Evolutionary conservation across 2,113 vertebrate genomes (phyloP), one percentile per base, ranked within the genome.

Genomic region (Callopanchax toddi): DNA sequence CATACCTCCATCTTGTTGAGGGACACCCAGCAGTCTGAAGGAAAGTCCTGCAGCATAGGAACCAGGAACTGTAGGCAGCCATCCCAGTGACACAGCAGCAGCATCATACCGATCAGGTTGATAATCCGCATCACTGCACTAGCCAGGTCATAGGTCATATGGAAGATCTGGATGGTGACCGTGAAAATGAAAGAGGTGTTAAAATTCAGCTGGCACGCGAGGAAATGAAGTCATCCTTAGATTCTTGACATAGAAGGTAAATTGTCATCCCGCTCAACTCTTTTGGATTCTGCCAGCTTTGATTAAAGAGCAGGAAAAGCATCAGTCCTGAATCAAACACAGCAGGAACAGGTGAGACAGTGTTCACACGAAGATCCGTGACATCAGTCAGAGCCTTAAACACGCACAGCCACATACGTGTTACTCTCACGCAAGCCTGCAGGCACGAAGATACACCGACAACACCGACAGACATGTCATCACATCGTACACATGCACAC

Each of bases 1-100:
- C 87, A 79, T 88, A 98, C 97, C 96, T 97, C 96, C 97, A 98
- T 98, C 83, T 95, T 95, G 1, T 98, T 97, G 87, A 99, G 94
- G 69, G 96, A 98, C 36, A 97, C 97, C 97, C 96, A 98, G 90
- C 96, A 96, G 92, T 98, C 94, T 22, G 91, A 92, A 15, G 96
- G 96, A 87, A 99, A 99, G 56, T 99, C 97, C 88, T 98, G 97
- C 81, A 99, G 91, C 97, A 99, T 99, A 57, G 97, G 97, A 60
- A 99, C 96, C 20, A 99, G 93, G 92, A 99, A 99, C 93, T 99
- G 97, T 18, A 98, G 94, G 73, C 96, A 97, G 77, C 97, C 97
- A 0, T 99, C 97, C 97, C 96, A 99, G 91, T 99, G 96, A 66
- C 97, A 98, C 0, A 99, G 89, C 71, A 99, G 89, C 79, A 98